Evolutionary conservation across 2,888 invertebrate species (phyloP).

Genomic region (Belgica antarctica): DNA sequence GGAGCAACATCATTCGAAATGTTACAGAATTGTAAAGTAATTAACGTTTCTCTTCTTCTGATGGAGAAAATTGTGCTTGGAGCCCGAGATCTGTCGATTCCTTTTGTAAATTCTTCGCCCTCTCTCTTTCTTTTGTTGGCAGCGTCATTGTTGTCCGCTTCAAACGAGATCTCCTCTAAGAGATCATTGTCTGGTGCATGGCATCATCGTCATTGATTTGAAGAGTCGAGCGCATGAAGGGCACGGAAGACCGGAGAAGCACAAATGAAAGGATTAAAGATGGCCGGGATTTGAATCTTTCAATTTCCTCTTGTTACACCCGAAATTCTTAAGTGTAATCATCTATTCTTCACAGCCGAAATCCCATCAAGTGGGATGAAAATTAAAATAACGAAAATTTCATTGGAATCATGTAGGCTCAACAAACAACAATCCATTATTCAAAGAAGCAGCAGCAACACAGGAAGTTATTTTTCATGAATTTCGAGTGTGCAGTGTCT

Average conservation of each 20-base stretch:
- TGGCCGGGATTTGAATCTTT: background rate
- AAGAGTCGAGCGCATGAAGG: no score
- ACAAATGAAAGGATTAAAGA: background rate
- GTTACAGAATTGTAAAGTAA: conserved; percentile 36
- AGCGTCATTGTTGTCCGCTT: background rate
- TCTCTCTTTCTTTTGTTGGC: background rate
- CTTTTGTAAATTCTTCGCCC: background rate
- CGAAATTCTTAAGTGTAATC: background rate
- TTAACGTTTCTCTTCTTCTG: no score
- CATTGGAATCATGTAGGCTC: background rate
- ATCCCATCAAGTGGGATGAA: background rate
- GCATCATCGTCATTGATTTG: no score
- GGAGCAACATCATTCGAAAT: background rate
- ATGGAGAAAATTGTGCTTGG: no score
- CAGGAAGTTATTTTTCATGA: background rate
- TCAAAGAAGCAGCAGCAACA: background rate
- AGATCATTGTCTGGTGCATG: background rate
- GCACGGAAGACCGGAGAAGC: no score
- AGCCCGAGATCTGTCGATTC: background rate
- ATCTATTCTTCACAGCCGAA: no score
- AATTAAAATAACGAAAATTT: no score
- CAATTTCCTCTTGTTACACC: no score
- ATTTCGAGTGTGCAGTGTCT: no score
- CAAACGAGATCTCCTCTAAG: background rate
- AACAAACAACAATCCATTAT: background rate